phyloP scores from a whole-genome alignment of 2,888 invertebrate species.

The Liposcelis brunnea region DNA sequence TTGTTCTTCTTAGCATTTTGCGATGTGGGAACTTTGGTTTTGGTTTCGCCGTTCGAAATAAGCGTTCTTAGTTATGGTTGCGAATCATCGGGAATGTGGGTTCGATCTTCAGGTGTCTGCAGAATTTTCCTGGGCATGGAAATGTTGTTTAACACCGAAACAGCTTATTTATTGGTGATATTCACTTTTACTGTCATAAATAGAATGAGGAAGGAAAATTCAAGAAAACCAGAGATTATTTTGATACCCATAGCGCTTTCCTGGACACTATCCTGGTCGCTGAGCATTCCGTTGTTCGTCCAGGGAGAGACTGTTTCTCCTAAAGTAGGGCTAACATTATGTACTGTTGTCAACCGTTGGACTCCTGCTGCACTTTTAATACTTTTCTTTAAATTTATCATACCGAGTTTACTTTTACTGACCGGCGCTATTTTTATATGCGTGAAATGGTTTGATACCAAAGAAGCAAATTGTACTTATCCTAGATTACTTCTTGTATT shows the following conservation, averaged over 20 bases:
- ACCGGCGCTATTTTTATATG: conserved; percentile 2
- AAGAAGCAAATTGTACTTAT: neutral
- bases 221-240: no score
- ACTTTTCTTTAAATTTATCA: no score
- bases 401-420: no score
- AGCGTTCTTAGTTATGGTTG: conserved; percentile 3
- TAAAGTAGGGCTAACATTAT: conserved; percentile 27
- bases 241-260: conserved; percentile 34
- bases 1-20: conserved; percentile 3
- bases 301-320: conserved; percentile 32
- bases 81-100: conserved; percentile 10
- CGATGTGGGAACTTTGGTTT: conserved; percentile 8
- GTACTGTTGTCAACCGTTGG: conserved; percentile 25
- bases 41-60: conserved; percentile 12
- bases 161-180: conserved; percentile 35
- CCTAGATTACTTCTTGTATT: conserved; percentile 8
- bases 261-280: conserved; percentile 38
- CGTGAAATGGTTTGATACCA: neutral
- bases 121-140: conserved; percentile 35
- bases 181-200: conserved; percentile 30
- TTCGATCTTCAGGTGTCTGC: conserved; percentile 29
- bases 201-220: no score
- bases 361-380: no score
- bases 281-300: conserved; percentile 40
- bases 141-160: conserved; percentile 36